Base-by-base conservation (phyloP, 53 echinoderm and acorn worm genomes). In the Actinopyga echinites region DNA sequence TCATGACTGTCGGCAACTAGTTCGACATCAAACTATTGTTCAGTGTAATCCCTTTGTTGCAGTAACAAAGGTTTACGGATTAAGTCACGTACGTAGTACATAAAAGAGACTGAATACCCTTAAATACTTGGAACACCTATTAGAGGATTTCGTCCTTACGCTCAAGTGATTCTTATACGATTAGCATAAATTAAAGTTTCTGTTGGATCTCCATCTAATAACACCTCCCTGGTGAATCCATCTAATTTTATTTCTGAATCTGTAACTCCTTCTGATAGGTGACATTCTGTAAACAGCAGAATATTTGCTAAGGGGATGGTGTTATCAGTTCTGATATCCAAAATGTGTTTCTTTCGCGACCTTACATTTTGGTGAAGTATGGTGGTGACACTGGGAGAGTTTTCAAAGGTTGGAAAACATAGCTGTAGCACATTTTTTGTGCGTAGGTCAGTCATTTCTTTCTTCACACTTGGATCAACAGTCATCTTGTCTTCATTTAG, bases 401-500 rank as follows among this genome's bases (percentile, higher is more conserved):
- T 19, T 19, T 63, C 11, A 8, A 23, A 28, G 13, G 17, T 17
- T 33, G 73, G 43, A 3, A 54, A 8, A 32, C 53, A 54, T 2
- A 43, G 21, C 60, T 40, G 31, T 29, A 77, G 36, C 4, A 17
- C 6, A 11, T 40, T 13, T 8, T 6, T 21, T 6, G 35, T 60
- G 30, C 85, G 17, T 10, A 85, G 60, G 22, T 28, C 42, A 29
- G 69, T n/a, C 71, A 84, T 84, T 84, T 84, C 84, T 60, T 21
- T 8, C 28, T 20, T 58, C 33, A 65, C 85, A 60, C 37, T n/a
- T 60, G 20, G 4, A 66, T 73, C 44, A 6, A 84, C 84, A 55
- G 25, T 73, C 24, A 84, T 74, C 37, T 84, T 69, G 55, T 22
- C 17, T 12, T 56, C 37, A 23, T 77, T 58, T 4, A 85, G 73